phyloP scores from a whole-genome alignment of 2,797 vertebrate genomes.

The Syngnathus acus region DNA sequence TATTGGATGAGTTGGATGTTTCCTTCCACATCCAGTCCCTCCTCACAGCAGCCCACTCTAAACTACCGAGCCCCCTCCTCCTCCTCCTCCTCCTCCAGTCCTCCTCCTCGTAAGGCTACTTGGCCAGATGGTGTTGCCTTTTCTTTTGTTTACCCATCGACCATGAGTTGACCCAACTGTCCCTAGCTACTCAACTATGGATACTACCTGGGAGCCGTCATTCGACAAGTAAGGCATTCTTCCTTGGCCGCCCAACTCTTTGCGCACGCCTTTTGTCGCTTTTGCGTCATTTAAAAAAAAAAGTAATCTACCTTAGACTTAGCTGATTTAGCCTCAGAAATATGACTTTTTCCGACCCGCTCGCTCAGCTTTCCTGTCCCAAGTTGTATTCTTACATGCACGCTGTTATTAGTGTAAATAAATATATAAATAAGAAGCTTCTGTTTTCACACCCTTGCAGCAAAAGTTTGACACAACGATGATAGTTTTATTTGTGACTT shows the following conservation, averaged over 20 bases:
- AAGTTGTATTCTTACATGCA: not conserved
- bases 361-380: constrained; percentile 2
- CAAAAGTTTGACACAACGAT: constrained; percentile 52
- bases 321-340: constrained; percentile 24
- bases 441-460: not conserved
- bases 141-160: constrained; percentile 71
- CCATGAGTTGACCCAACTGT: constrained; percentile 47
- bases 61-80: constrained; percentile 67
- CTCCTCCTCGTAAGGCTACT: constrained; percentile 70
- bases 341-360: constrained; percentile 39
- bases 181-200: constrained; percentile 59
- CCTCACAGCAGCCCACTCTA: constrained; percentile 61
- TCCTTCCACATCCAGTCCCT: constrained; percentile 14
- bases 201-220: constrained; percentile 24
- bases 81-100: constrained; percentile 65
- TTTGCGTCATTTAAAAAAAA: not conserved
- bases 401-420: not conserved
- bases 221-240: constrained; percentile 43
- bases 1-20: not conserved
- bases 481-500: constrained; percentile 56
- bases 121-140: constrained; percentile 77
- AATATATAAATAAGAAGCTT: too few relatives aligned
- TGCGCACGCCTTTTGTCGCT: not conserved
- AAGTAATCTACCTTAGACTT: constrained; percentile 5
- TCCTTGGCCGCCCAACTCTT: not conserved